A percentile compares a stretch with the other conserved stretches of the same genome.
Evolutionary conservation across 2,113 vertebrate genomes (phyloP).

Genomic region (Gopherus evgoodei): DNA sequence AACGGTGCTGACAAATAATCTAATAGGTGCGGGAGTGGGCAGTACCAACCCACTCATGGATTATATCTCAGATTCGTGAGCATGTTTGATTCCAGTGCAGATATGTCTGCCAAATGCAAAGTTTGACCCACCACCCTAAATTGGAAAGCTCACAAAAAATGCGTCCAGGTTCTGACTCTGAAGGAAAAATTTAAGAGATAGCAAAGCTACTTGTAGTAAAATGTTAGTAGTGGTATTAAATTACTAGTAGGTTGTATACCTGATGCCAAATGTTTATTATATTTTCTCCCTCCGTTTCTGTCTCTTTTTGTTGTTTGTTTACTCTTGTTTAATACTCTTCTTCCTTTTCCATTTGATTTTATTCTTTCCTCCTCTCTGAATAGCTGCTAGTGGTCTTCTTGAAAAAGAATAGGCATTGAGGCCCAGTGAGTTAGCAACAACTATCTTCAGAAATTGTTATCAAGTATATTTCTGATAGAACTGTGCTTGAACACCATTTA

Average conservation of each 20-base stretch:
- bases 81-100: slow-evolving; percentile 44
- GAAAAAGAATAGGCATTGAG: background rate
- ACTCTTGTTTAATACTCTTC: background rate
- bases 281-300: background rate
- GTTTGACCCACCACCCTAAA: slow-evolving; percentile 27
- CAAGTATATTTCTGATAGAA: slow-evolving; percentile 11
- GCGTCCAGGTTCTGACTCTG: background rate
- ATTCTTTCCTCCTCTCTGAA: background rate
- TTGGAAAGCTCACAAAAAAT: background rate
- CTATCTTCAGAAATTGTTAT: slow-evolving; percentile 27
- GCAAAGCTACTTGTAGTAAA: background rate
- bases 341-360: background rate
- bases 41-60: slow-evolving; percentile 45
- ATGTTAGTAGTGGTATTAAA: background rate
- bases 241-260: background rate
- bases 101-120: slow-evolving; percentile 46
- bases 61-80: slow-evolving; percentile 25
- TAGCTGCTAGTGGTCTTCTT: background rate
- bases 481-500: slow-evolving; percentile 5
- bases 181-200: background rate
- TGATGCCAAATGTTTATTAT: background rate
- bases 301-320: background rate
- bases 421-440: background rate
- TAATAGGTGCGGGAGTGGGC: slow-evolving; percentile 21
- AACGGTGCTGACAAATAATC: slow-evolving; percentile 46